Base-by-base conservation (phyloP, 2,888 invertebrate species). In the Drosophila cracens region DNA sequence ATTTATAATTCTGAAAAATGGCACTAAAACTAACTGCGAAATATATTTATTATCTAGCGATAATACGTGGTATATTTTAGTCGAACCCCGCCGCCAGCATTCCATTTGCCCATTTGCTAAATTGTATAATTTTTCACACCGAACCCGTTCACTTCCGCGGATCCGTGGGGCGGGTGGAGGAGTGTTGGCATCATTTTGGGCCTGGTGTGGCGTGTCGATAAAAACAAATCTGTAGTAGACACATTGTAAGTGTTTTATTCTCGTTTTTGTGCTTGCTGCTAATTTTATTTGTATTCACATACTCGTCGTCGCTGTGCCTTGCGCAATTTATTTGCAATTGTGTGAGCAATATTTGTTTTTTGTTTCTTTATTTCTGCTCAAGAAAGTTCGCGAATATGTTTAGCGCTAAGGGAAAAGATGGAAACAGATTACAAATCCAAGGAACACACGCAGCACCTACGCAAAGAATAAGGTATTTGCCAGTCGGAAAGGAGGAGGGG, bases 271-370 rank as follows among this genome's bases (percentile, higher is more conserved):
- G 64, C 25, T 75, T 68, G 33, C 57, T 69, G 25, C 49, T 51
- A 66, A 63, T 38, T 56, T 27, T 36, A 63, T 73, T 79, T 80
- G 70, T 34, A 54, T 54, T 53, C 13, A 16, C 38, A 56, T 46
- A 8, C 7, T 40, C 40, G 38, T 40, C 43, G 46, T 46, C 46
- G 8, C 1, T 64, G 65, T 73, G 86, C 84, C 86, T 89, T 81
- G 76, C 86, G 72, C 86, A 86, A 86, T 76, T 74, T 81, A 72
- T 81, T 87, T 89, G 75, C 82, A 82, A 76, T 86, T 86, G 89
- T 62, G 86, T 76, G 38, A 68, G 56, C 46, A 16, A 48, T 68
- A 52, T 66, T 62, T 52, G 67, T 29, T 66, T 43, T 69, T 65
- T 59, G 34, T 61, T 54, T 33, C 38, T 36, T 54, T 57, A 34